phyloP scores from a whole-genome alignment of 1,140 invertebrate genomes.

The Aradophagus sp. region DNA sequence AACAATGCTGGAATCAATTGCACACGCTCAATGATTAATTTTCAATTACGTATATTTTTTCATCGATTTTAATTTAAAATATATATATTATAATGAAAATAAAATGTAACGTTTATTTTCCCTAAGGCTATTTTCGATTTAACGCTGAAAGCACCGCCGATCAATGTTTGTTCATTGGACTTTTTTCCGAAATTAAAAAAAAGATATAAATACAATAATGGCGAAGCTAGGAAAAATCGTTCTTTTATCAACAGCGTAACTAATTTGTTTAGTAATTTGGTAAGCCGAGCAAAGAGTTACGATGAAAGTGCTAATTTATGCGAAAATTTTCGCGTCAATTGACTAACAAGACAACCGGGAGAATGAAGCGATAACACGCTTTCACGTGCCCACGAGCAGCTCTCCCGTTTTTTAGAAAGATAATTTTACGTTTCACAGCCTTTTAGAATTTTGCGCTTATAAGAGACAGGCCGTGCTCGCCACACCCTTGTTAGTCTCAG shows the following conservation, averaged over 20 bases:
- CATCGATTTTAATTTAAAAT: too few relatives aligned
- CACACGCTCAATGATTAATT: too few relatives aligned
- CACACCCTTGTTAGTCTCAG: constrained; percentile 24
- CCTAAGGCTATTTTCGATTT: constrained; percentile 11
- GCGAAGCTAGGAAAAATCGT: constrained; percentile 11
- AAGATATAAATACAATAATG: constrained; percentile 27
- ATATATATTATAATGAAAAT: too few relatives aligned
- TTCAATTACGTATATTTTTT: too few relatives aligned
- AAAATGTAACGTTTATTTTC: constrained; percentile 22
- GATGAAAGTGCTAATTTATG: constrained; percentile 63
- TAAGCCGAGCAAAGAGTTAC: constrained; percentile 57
- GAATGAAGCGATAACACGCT: constrained; percentile 54
- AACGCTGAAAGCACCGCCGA: constrained; percentile 31
- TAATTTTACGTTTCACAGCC: constrained; percentile 55
- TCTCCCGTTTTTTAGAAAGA: constrained; percentile 49
- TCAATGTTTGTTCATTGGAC: constrained; percentile 37
- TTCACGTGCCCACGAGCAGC: constrained; percentile 53
- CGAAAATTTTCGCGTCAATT: constrained; percentile 61
- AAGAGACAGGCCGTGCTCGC: constrained; percentile 23
- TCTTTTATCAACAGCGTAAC: constrained; percentile 56
- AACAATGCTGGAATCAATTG: too few relatives aligned
- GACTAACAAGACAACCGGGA: constrained; percentile 56
- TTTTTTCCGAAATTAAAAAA: constrained; percentile 49
- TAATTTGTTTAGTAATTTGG: constrained; percentile 60
- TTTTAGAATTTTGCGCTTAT: constrained; percentile 42